Percentiles rank a stretch among this genome's conserved stretches.
Conservation (phyloP, 2,888 invertebrate species). For the Taphrorychus bicolor region DNA sequence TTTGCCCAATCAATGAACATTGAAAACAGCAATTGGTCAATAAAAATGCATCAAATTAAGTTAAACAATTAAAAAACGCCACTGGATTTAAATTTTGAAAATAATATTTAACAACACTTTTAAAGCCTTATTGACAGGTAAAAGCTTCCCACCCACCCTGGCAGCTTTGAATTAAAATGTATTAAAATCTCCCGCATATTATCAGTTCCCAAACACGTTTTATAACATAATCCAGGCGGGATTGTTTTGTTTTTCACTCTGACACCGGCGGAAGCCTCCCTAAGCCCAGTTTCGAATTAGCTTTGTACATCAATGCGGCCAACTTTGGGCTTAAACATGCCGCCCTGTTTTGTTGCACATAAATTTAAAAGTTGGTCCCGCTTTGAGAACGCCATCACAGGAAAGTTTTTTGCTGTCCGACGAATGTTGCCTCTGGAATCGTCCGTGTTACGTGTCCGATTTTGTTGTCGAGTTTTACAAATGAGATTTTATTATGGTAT, state of each 20-base stretch:
- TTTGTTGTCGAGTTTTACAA: conserved; percentile 3
- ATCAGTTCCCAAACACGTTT: conserved; percentile 8
- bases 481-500: conserved; percentile 8
- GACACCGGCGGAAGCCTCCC: conserved; percentile 12
- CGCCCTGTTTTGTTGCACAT: conserved; percentile 14
- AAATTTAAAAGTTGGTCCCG: conserved; percentile 25
- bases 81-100: too few species aligned
- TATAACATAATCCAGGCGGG: conserved; percentile 22
- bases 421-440: conserved; percentile 4
- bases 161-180: not conserved
- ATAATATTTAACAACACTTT: too few species aligned
- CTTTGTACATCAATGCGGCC: conserved; percentile 21
- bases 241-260: conserved; percentile 25
- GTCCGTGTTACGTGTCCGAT: conserved; percentile 15
- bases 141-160: not conserved
- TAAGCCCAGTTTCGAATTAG: conserved; percentile 18
- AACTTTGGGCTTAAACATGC: conserved; percentile 20
- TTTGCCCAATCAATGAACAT: too few species aligned
- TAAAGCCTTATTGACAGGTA: not conserved
- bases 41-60: too few species aligned
- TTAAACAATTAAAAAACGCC: too few species aligned
- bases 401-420: conserved; percentile 17
- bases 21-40: too few species aligned
- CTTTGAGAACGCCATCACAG: conserved; percentile 1
- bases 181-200: not conserved